A percentile compares a stretch with the other conserved stretches of the same genome.
phyloP scores from a whole-genome alignment of 2,888 invertebrate species.

The Phrixothrix hirtus region DNA sequence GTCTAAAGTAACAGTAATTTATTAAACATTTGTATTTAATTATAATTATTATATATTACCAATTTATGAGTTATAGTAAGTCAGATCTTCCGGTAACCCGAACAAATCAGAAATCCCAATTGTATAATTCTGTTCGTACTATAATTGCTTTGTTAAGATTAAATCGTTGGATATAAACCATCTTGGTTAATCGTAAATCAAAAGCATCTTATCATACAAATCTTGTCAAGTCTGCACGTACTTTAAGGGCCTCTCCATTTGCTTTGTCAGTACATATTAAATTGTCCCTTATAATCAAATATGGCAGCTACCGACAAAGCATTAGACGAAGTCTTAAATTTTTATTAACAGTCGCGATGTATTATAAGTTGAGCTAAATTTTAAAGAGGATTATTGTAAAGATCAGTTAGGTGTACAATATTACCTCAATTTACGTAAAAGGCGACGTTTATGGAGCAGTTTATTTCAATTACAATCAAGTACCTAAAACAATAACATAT shows the following conservation, averaged over 20 bases:
- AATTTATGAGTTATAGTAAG: too few relatives aligned
- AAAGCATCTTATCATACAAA: constrained; percentile 20
- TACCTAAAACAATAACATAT: constrained; percentile 2
- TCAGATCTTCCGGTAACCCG: too few relatives aligned
- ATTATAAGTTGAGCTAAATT: too few relatives aligned
- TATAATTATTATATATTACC: too few relatives aligned
- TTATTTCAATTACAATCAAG: neutral
- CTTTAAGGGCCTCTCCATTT: constrained; percentile 21
- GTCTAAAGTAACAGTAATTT: too few relatives aligned
- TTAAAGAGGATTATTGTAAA: too few relatives aligned
- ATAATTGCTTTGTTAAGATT: constrained; percentile 12
- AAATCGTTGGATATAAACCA: constrained; percentile 11
- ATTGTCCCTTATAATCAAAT: constrained; percentile 20
- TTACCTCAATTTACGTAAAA: neutral
- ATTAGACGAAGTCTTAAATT: too few relatives aligned
- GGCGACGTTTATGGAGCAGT: neutral
- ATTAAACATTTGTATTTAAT: too few relatives aligned
- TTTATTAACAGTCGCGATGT: too few relatives aligned
- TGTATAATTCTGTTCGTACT: constrained; percentile 6
- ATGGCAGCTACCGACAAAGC: constrained; percentile 6
- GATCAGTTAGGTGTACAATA: too few relatives aligned
- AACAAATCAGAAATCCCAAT: constrained; percentile 8
- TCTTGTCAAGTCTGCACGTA: constrained; percentile 25
- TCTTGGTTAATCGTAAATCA: constrained; percentile 21
- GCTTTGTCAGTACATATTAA: constrained; percentile 23